Percentiles rank a stretch among this genome's conserved stretches.
phyloP scores from a whole-genome alignment of 2,113 vertebrate genomes.

The Hoplias malabaricus region DNA sequence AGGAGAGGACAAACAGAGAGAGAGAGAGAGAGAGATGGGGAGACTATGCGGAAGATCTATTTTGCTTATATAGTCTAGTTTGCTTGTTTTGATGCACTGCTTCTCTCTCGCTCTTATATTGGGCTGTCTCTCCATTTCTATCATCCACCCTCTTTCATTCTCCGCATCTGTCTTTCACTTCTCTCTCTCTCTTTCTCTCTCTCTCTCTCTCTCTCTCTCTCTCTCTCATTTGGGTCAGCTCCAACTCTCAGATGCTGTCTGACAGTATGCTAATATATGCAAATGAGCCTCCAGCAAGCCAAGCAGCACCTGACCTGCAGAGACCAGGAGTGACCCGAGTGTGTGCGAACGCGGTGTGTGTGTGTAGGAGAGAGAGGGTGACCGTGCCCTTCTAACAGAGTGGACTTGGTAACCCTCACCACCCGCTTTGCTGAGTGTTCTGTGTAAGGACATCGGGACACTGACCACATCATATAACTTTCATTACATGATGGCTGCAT shows the following conservation, averaged over 20 bases:
- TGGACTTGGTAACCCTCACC: slow-evolving; percentile 55
- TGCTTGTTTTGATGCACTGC: no score
- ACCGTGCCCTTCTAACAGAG: slow-evolving; percentile 68
- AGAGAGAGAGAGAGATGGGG: slow-evolving; percentile 55
- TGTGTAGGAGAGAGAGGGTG: slow-evolving; percentile 2
- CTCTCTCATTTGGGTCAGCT: slow-evolving; percentile 50
- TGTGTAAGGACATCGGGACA: slow-evolving; percentile 42
- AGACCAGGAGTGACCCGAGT: slow-evolving; percentile 52
- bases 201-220: slow-evolving; percentile 3
- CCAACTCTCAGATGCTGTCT: slow-evolving; percentile 71
- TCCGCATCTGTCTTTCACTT: not conserved
- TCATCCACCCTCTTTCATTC: not conserved
- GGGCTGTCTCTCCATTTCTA: not conserved
- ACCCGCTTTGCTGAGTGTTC: slow-evolving; percentile 35
- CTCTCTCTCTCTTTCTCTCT: slow-evolving; percentile 7
- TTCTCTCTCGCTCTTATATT: not conserved
- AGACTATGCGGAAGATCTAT: no score
- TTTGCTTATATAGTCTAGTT: no score
- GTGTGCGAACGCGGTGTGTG: slow-evolving; percentile 21
- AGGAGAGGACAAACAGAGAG: slow-evolving; percentile 71
- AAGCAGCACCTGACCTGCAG: slow-evolving; percentile 72
- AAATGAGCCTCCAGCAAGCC: slow-evolving; percentile 72
- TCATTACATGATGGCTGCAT: slow-evolving; percentile 14
- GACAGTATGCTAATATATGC: slow-evolving; percentile 82
- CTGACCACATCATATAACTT: slow-evolving; percentile 28